Base-by-base conservation (phyloP, 2,797 vertebrate genomes). In the Caiman crocodilus region DNA sequence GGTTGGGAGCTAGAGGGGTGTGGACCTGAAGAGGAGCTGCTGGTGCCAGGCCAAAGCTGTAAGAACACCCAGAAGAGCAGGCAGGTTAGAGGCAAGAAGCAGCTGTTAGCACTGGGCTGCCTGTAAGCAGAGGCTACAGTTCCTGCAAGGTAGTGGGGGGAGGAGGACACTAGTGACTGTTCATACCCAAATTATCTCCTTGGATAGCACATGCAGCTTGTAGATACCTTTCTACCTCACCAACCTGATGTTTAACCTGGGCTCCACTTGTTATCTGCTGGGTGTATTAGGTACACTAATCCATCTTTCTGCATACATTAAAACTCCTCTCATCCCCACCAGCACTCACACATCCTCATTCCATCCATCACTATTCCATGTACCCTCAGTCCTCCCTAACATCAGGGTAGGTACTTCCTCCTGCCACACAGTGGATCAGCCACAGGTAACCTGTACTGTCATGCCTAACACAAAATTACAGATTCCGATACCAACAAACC, bases 11-110 rank as follows among this genome's bases (percentile, higher is more conserved):
- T 4, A 99, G 98, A 0, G 99, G 99, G 0, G 99, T 98, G 0
- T 99, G 98, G 91, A 99, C 98, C 97, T 99, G 99, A 4, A 99
- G 98, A 2, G 99, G 99, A 65, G 99, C 99, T 11, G 99, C 99
- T 0, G 99, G 99, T 86, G 99, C 98, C 76, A 99, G 95, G 71
- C 99, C 99, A 2, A 99, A 99, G 98, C 99, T 99, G 95, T 18
- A 88, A 59, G 87, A 79, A 96, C 92, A 96, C 11, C 75, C 0
- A 82, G 76, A 25, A 63, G 5, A n/a, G 1, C 16, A 1, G 67
- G 78, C 61, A 55, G 28, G 82, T 32, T 6, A 94, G 76, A 75
- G 79, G 63, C 84, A 81, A 56, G 25, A 30, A 5, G 11, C 89
- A 18, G 55, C 26, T 23, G 50, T 20, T 30, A 67, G 63, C 25